Percentiles rank a stretch among this genome's conserved stretches.
Conservation (phyloP, 2,888 invertebrate species). For the Rhamnusium bicolor region DNA sequence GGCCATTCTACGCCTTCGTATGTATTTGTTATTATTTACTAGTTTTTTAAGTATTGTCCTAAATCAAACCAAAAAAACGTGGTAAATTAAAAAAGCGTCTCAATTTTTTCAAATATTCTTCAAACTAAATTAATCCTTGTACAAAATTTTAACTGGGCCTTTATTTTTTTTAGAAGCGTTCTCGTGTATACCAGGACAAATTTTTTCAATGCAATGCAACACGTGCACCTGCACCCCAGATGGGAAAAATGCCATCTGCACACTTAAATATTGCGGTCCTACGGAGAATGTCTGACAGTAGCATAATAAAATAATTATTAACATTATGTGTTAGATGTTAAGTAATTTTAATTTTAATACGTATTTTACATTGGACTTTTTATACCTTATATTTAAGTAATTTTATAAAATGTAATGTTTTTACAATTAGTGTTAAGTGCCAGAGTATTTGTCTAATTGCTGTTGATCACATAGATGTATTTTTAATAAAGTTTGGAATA, state of each 20-base stretch:
- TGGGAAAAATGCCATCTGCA: constrained; percentile 72
- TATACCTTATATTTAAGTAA: neutral
- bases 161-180: constrained; percentile 51
- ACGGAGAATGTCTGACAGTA: neutral
- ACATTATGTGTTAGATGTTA: neutral
- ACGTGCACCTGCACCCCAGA: constrained; percentile 72
- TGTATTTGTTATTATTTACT: too few species aligned
- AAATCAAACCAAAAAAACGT: too few species aligned
- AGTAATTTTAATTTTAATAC: neutral
- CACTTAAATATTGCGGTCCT: constrained; percentile 50
- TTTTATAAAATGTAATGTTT: neutral
- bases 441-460: too few species aligned
- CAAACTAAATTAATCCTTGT: neutral
- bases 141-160: neutral
- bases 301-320: too few species aligned
- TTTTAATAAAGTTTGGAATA: neutral
- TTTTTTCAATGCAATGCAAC: constrained; percentile 69
- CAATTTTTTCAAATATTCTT: too few species aligned
- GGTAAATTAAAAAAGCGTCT: too few species aligned
- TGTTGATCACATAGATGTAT: too few species aligned
- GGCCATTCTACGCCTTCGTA: too few species aligned
- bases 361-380: neutral
- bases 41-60: too few species aligned
- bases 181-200: constrained; percentile 63
- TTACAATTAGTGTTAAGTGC: neutral